Evolutionary conservation across 2,888 invertebrate species (phyloP).

Genomic region (Lagria hirta): DNA sequence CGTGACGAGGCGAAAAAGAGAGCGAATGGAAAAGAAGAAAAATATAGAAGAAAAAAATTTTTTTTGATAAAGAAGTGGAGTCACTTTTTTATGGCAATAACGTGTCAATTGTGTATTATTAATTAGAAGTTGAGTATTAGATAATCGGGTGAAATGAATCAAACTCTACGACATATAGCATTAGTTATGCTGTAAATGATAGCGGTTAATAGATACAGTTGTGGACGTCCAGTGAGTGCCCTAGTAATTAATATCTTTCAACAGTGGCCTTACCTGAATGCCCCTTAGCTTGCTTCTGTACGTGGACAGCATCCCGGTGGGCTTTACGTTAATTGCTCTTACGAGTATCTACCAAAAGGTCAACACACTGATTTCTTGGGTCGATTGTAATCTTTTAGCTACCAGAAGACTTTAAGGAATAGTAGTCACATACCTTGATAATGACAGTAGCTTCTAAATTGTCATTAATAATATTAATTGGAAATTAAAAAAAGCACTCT

Average conservation of each 20-base stretch:
- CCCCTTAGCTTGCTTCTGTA: constrained; percentile 16
- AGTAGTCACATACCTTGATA: constrained; percentile 28
- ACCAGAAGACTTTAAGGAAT: too few species aligned
- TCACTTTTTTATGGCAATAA: too few species aligned
- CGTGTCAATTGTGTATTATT: too few species aligned
- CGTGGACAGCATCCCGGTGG: constrained; percentile 24
- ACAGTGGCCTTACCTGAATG: constrained; percentile 18
- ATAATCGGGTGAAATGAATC: too few species aligned
- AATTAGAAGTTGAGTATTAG: too few species aligned
- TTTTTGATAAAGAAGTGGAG: too few species aligned
- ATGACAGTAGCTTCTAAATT: constrained; percentile 29
- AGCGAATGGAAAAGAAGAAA: too few species aligned
- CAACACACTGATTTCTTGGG: constrained; percentile 29
- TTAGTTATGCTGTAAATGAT: constrained; percentile 26
- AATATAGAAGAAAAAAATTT: too few species aligned
- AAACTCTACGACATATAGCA: too few species aligned
- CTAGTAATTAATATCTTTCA: constrained; percentile 27
- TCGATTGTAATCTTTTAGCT: constrained; percentile 24
- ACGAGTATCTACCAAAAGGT: constrained; percentile 26
- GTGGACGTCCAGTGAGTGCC: constrained; percentile 23
- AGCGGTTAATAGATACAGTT: constrained; percentile 24
- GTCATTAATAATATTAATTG: constrained; percentile 34
- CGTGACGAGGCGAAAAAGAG: too few species aligned
- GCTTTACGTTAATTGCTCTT: constrained; percentile 23
- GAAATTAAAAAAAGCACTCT: constrained; percentile 19